Percentiles rank a stretch among this genome's conserved stretches.
Evolutionary conservation across 53 echinoderm and acorn worm genomes (phyloP).

Genomic region (Stichopus horrens): DNA sequence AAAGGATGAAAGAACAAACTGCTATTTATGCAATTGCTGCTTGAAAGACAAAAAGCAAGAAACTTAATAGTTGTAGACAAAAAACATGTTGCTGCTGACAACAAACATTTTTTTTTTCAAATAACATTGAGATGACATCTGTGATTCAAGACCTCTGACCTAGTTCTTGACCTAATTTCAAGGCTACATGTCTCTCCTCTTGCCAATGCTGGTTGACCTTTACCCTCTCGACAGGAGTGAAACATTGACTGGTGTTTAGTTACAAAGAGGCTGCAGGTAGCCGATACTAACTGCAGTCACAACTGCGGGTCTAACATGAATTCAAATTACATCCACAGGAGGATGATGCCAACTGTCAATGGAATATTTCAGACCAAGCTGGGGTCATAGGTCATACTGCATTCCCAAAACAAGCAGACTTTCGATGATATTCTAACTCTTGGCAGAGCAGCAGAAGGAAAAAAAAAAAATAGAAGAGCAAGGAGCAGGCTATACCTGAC

Average conservation of each 20-base stretch:
- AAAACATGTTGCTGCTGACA: too few species aligned
- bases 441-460: not conserved
- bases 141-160: not conserved
- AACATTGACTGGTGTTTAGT: not conserved
- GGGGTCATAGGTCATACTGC: not conserved
- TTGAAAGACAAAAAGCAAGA: too few species aligned
- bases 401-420: not conserved
- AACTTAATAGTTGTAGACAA: too few species aligned
- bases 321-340: too few species aligned
- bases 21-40: too few species aligned
- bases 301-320: too few species aligned
- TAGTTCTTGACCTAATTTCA: not conserved
- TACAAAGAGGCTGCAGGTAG: not conserved
- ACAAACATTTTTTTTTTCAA: too few species aligned
- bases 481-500: slow-evolving; percentile 9
- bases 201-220: not conserved
- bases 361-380: not conserved
- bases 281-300: too few species aligned
- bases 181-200: not conserved
- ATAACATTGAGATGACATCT: not conserved
- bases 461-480: not conserved
- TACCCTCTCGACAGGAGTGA: not conserved
- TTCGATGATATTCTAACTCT: not conserved
- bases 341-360: not conserved
- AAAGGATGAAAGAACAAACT: too few species aligned